phyloP scores from a whole-genome alignment of 1,140 invertebrate species.

The Ceratosolen fusciceps region DNA sequence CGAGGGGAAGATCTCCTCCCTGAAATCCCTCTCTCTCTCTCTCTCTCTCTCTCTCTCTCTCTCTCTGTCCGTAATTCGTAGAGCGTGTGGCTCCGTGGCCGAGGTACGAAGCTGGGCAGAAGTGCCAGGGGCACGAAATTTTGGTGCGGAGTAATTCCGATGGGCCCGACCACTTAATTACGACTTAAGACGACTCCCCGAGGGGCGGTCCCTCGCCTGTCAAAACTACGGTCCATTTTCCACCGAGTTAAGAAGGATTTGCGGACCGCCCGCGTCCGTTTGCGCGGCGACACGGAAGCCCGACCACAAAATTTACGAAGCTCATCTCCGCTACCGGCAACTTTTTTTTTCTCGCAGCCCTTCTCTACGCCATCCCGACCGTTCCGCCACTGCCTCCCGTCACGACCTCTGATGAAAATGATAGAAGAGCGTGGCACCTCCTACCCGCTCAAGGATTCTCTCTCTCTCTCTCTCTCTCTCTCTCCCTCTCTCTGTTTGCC shows the following conservation, averaged over 20 bases:
- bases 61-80: too few relatives aligned
- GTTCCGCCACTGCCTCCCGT: too few relatives aligned
- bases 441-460: too few relatives aligned
- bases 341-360: too few relatives aligned
- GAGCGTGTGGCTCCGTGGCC: background rate
- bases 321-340: background rate
- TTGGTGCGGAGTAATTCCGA: constrained; percentile 52
- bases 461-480: too few relatives aligned
- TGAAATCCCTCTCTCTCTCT: too few relatives aligned
- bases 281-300: background rate
- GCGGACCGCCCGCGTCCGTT: background rate
- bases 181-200: constrained; percentile 50
- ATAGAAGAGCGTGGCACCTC: too few relatives aligned
- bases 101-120: background rate
- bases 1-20: too few relatives aligned
- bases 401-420: too few relatives aligned
- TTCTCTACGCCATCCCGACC: too few relatives aligned
- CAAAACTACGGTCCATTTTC: constrained; percentile 50
- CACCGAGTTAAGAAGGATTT: constrained; percentile 30
- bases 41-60: too few relatives aligned
- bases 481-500: too few relatives aligned
- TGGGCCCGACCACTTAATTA: constrained; percentile 56
- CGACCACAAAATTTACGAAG: background rate
- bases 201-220: constrained; percentile 53
- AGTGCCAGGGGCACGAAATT: constrained; percentile 19